Percentiles rank a stretch among this genome's conserved stretches.
Evolutionary conservation across 1,140 invertebrate genomes (phyloP).

Genomic region (Euwallacea similis): DNA sequence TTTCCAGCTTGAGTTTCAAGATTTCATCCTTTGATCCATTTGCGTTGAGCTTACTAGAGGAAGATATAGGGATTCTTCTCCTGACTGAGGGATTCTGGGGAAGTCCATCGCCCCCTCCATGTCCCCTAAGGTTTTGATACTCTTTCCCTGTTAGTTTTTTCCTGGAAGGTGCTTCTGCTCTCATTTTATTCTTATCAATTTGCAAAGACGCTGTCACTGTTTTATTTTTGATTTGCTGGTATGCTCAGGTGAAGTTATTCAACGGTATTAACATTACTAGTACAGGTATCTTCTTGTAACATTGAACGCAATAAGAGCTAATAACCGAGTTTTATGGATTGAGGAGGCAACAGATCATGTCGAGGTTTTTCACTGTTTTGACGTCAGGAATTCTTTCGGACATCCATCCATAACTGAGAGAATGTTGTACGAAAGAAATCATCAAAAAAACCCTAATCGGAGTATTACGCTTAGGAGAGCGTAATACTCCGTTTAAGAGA

Average conservation of each 20-base stretch:
- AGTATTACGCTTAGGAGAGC: neutral
- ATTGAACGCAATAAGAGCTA: no score
- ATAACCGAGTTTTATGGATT: no score
- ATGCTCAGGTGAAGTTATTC: no score
- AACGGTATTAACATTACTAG: no score
- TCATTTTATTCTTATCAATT: no score
- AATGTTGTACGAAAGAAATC: constrained; percentile 10
- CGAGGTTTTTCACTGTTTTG: constrained; percentile 17
- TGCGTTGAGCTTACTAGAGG: constrained; percentile 40
- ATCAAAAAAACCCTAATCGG: neutral
- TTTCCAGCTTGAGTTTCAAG: constrained; percentile 37
- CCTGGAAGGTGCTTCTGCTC: neutral
- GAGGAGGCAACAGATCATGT: neutral
- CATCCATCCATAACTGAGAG: constrained; percentile 10
- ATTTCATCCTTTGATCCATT: constrained; percentile 26
- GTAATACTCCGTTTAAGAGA: no score
- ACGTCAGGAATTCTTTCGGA: neutral
- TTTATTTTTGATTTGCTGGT: neutral
- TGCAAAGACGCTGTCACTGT: neutral
- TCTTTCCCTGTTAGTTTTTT: constrained; percentile 5
- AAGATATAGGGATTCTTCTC: constrained; percentile 36
- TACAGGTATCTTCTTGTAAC: neutral
- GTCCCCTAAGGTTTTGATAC: constrained; percentile 12
- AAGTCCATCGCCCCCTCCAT: constrained; percentile 39
- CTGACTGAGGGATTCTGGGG: constrained; percentile 9